A percentile compares a stretch with the other conserved stretches of the same genome.
Evolutionary conservation across 1,140 invertebrate genomes (phyloP).

Genomic region (Wasmannia auropunctata): DNA sequence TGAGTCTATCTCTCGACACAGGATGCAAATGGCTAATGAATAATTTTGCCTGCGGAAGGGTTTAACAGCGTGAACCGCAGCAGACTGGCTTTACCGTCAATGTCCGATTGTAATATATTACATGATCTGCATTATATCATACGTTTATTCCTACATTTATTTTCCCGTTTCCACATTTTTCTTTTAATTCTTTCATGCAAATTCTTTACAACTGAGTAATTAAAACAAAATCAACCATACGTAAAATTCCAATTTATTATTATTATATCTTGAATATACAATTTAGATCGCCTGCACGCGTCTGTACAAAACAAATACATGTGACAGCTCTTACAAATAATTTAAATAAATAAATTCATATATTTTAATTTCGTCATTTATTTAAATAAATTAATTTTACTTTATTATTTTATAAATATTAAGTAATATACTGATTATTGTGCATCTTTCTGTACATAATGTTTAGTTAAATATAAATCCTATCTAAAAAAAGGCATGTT

Average conservation of each 20-base stretch:
- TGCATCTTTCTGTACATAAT: neutral
- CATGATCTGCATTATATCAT: neutral
- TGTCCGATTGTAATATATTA: slow-evolving; percentile 56
- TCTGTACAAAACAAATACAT: neutral
- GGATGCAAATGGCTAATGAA: slow-evolving; percentile 56
- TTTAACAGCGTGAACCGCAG: slow-evolving; percentile 14
- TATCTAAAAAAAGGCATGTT: too few species aligned
- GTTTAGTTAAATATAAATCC: neutral
- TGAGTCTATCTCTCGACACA: slow-evolving; percentile 40
- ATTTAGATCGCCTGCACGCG: neutral
- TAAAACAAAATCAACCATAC: neutral
- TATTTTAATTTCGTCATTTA: neutral
- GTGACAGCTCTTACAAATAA: neutral
- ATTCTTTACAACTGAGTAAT: neutral
- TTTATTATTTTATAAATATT: neutral
- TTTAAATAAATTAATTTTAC: neutral
- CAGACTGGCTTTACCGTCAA: slow-evolving; percentile 33
- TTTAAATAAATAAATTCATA: neutral
- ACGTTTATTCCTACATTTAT: neutral
- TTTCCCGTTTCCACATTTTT: neutral
- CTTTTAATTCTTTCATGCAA: neutral
- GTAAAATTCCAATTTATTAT: slow-evolving; percentile 1
- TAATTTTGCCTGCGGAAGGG: slow-evolving; percentile 52
- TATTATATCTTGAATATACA: neutral
- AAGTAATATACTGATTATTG: neutral